Evolutionary conservation across 2,888 invertebrate species (phyloP), one percentile per base, ranked within the genome.

Genomic region (Zygaena filipendulae): DNA sequence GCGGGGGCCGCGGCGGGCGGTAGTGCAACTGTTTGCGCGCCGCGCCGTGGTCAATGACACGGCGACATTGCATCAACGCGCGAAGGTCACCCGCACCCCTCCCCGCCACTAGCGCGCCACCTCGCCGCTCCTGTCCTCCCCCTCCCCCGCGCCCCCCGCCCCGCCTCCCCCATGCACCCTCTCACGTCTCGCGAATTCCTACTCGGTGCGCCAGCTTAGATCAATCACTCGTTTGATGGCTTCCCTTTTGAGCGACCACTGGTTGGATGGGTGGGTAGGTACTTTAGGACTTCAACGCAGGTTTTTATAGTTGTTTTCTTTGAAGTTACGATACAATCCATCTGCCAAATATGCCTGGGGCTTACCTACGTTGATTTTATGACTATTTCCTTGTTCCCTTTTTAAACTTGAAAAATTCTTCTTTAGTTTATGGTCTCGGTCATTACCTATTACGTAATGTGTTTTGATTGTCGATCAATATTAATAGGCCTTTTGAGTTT

Each of bases 61-160:
- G 61, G 66, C 75, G 77, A 77, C 77, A 79, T 79, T 79, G 77
- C 72, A 72, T 68, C 72, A 67, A 69, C 66, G 70, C 70, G 70
- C 71, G 71, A 72, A 72, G 71, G 71, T 71, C 71, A 70, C 62
- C 47, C 54, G 41, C 46, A 42, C 40, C 47, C 47, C 53, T 47
- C 54, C 36, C 45, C n/a, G n/a, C n/a, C n/a, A n/a, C n/a, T n/a
- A n/a, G 29, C 38, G 21, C 39, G 41, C 39, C n/a, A 47, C 41
- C 44, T 27, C 45, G 36, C 44, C 45, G 31, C 47, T 29, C 32
- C 43, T 34, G 35, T 41, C n/a, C n/a, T n/a, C n/a, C n/a, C n/a
- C 36, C 36, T 40, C 38, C 28, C 38, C 40, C 35, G 46, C 38
- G 37, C 45, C 40, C 32, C 45, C 44, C 49, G 42, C 47, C 45